Conservation (phyloP, 2,797 vertebrate species). For the Paedocypris micromegethes region DNA sequence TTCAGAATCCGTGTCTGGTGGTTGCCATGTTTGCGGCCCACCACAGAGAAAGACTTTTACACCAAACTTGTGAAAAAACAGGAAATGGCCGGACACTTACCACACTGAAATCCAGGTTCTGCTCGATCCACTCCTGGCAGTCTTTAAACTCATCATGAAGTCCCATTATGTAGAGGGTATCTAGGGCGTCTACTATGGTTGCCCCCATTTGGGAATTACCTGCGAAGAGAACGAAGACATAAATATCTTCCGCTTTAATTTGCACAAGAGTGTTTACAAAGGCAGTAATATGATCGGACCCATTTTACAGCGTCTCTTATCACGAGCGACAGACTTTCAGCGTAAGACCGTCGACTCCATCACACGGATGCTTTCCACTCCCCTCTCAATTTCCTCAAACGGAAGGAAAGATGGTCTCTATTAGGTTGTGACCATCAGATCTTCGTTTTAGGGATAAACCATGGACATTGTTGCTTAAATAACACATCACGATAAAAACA, state of each 20-base stretch:
- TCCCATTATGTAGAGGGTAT: slow-evolving; percentile 97
- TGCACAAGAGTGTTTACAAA: neutral
- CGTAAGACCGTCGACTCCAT: too few relatives aligned
- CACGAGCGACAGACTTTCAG: too few relatives aligned
- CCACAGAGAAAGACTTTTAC: too few relatives aligned
- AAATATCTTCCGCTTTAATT: neutral
- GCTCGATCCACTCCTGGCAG: slow-evolving; percentile 92
- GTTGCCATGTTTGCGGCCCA: neutral
- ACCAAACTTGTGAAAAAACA: neutral
- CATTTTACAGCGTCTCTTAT: neutral
- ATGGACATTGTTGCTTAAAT: too few relatives aligned
- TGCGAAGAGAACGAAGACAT: slow-evolving; percentile 48
- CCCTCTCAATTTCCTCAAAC: too few relatives aligned
- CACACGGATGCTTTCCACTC: too few relatives aligned
- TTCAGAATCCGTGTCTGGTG: slow-evolving; percentile 5
- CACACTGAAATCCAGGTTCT: slow-evolving; percentile 93
- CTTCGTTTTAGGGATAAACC: too few relatives aligned
- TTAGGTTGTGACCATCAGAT: too few relatives aligned
- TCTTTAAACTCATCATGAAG: slow-evolving; percentile 94
- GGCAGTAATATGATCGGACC: neutral
- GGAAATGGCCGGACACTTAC: slow-evolving; percentile 63
- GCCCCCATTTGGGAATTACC: slow-evolving; percentile 95
- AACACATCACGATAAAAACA: too few relatives aligned
- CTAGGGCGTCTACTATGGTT: slow-evolving; percentile 93
- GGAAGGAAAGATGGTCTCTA: too few relatives aligned